phyloP scores from a whole-genome alignment of 1,140 invertebrate species.

The Prorops nasuta region DNA sequence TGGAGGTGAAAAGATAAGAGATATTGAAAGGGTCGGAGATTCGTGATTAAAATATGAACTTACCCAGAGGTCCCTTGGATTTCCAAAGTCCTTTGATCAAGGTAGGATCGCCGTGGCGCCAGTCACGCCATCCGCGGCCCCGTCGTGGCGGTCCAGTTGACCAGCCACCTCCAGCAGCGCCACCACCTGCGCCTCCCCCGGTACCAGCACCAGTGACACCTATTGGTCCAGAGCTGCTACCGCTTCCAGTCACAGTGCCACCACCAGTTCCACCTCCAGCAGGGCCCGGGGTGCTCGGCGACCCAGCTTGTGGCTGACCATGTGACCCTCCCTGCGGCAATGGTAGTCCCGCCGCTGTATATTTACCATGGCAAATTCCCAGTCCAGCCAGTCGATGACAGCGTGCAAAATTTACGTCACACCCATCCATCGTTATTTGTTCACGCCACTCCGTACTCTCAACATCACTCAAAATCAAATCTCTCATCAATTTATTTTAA shows the following conservation, averaged over 20 bases:
- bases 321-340: conserved; percentile 34
- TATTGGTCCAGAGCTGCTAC: conserved; percentile 13
- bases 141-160: conserved; percentile 25
- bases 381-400: too few relatives aligned
- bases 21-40: too few relatives aligned
- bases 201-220: conserved; percentile 17
- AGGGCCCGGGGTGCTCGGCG: conserved; percentile 39
- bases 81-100: conserved; percentile 70
- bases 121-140: conserved; percentile 64
- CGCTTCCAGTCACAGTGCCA: conserved; percentile 20
- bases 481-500: too few relatives aligned
- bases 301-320: conserved; percentile 45
- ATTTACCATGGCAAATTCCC: too few relatives aligned
- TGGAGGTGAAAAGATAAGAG: too few relatives aligned
- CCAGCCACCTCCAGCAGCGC: conserved; percentile 26
- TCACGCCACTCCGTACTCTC: too few relatives aligned
- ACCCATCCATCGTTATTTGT: too few relatives aligned
- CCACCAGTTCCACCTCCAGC: conserved; percentile 8
- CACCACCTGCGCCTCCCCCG: conserved; percentile 21
- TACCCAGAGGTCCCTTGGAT: conserved; percentile 61
- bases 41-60: too few relatives aligned
- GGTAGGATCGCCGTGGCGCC: conserved; percentile 66
- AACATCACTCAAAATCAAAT: too few relatives aligned
- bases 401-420: too few relatives aligned
- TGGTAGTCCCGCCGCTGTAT: conserved; percentile 29